Evolutionary conservation across 2,888 invertebrate genomes (phyloP).

Genomic region (Barypeithes pellucidus): DNA sequence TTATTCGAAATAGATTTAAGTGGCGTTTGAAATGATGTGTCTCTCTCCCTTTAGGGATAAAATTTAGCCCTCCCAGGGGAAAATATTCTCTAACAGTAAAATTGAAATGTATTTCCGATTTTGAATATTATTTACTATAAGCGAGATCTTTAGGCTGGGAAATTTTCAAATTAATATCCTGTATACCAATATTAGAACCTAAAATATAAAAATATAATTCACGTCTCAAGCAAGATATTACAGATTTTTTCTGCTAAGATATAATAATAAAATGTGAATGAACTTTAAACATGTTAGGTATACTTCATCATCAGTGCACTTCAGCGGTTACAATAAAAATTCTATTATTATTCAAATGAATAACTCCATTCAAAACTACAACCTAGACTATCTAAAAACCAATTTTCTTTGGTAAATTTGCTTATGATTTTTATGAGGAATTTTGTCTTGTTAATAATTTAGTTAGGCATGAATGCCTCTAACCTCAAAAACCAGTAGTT

Average conservation of each 20-base stretch:
- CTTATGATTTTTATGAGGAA: slow-evolving; percentile 36
- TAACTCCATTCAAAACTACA: slow-evolving; percentile 29
- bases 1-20: no score
- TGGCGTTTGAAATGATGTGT: no score
- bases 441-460: slow-evolving; percentile 39
- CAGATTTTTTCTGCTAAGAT: not conserved
- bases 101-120: no score
- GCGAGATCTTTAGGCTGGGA: no score
- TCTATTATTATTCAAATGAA: slow-evolving; percentile 34
- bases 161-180: no score
- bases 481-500: slow-evolving; percentile 23
- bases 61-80: no score
- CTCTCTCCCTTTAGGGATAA: no score
- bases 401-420: slow-evolving; percentile 36
- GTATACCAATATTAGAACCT: not conserved
- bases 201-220: slow-evolving; percentile 8
- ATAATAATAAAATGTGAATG: slow-evolving; percentile 32
- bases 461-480: slow-evolving; percentile 32
- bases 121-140: no score
- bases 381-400: slow-evolving; percentile 22
- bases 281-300: slow-evolving; percentile 14
- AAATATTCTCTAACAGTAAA: no score
- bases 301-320: slow-evolving; percentile 19
- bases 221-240: not conserved
- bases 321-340: slow-evolving; percentile 32